Evolutionary conservation across 2,113 vertebrate species (phyloP).

Genomic region (Hippocampus abdominalis): DNA sequence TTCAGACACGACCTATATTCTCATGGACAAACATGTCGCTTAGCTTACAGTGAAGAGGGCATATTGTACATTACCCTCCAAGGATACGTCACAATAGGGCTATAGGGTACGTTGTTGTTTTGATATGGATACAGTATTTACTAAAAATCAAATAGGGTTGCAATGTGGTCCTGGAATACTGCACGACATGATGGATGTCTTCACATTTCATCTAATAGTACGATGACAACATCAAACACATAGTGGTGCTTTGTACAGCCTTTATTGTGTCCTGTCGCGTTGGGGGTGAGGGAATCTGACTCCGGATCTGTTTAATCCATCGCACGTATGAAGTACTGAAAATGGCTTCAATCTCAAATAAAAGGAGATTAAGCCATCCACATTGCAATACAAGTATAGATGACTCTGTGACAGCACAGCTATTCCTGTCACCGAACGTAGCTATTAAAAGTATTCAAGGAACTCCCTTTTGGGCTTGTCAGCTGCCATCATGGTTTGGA

Average conservation of each 20-base stretch:
- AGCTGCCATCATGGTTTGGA: background rate
- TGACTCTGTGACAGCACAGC: conserved; percentile 6
- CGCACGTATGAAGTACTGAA: conserved; percentile 12
- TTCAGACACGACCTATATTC: conserved; percentile 67
- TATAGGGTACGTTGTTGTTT: conserved; percentile 11
- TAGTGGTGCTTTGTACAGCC: background rate
- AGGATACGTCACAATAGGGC: conserved; percentile 11
- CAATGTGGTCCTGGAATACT: background rate
- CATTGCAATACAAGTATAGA: conserved; percentile 25
- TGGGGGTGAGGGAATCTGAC: background rate
- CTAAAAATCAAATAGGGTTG: conserved; percentile 3
- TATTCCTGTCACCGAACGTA: conserved; percentile 9
- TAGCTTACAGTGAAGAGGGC: conserved; percentile 17
- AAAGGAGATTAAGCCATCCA: conserved; percentile 31
- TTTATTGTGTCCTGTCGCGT: conserved; percentile 3
- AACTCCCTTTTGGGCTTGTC: background rate
- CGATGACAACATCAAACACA: conserved; percentile 1
- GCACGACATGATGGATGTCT: conserved; percentile 3
- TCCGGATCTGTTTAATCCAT: conserved; percentile 8
- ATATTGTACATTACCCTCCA: conserved; percentile 21
- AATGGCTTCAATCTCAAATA: conserved; percentile 34
- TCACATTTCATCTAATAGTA: conserved; percentile 10
- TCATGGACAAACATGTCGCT: conserved; percentile 47
- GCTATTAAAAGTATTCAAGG: background rate
- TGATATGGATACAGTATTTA: conserved; percentile 13